These are phyloP conservation scores for Noctua fimbriata DNA, from an alignment of 2,888 invertebrate genomes.

Conservation along the genomic window DNA sequence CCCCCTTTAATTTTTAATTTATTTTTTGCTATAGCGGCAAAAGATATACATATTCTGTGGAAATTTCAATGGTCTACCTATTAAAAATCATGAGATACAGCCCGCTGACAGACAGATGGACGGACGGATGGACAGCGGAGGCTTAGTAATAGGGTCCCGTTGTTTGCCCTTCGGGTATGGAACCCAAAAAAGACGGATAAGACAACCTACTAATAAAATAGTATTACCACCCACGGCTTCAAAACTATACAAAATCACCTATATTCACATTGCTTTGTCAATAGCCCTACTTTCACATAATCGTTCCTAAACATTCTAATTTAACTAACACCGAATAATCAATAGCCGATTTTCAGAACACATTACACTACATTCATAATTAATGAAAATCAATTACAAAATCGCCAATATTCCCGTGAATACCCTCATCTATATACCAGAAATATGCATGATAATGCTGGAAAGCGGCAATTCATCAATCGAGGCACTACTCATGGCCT, in stretches of 20 bases:
- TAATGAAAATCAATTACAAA: constrained; percentile 51
- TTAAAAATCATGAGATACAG: no score
- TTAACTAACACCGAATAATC: background rate
- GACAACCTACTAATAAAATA: no score
- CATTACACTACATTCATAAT: constrained; percentile 10
- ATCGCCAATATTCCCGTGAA: constrained; percentile 12
- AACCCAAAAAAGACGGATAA: no score
- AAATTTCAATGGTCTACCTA: no score
- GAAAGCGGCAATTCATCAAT: constrained; percentile 45
- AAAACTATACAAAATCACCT: background rate
- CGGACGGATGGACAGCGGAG: no score
- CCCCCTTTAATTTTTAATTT: no score
- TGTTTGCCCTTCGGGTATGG: no score
- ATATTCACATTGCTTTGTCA: background rate
- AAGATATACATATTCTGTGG: no score
- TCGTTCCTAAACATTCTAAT: background rate
- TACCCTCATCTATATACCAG: constrained; percentile 11
- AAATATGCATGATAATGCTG: constrained; percentile 40
- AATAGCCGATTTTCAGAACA: background rate
- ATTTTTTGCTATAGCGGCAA: no score
- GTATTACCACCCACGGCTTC: no score
- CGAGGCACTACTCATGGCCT: constrained; percentile 24
- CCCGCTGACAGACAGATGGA: no score
- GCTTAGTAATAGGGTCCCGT: no score
- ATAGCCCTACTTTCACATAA: background rate